Percentiles rank a stretch among this genome's conserved stretches.
These are phyloP conservation scores for Ormia ochracea DNA, from an alignment of 2,888 invertebrate genomes.

Conservation along the genomic window DNA sequence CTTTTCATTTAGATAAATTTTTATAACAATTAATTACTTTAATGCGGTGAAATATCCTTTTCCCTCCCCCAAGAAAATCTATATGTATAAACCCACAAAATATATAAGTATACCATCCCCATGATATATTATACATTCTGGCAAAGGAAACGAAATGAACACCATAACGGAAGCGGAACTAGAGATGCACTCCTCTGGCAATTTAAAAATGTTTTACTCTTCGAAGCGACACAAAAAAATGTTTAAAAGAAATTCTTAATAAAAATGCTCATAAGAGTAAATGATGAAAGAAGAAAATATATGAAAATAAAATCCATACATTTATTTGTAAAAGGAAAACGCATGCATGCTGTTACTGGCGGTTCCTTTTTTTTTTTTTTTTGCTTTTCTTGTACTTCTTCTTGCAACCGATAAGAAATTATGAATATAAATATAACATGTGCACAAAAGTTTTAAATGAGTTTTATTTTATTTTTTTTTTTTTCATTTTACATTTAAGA, in stretches of 20 bases:
- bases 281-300: conserved; percentile 36
- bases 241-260: conserved; percentile 16
- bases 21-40: too few species aligned
- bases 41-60: too few species aligned
- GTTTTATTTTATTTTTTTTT: conserved; percentile 43
- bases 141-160: conserved; percentile 36
- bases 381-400: conserved; percentile 22
- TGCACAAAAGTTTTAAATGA: conserved; percentile 67
- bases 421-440: conserved; percentile 74
- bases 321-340: neutral
- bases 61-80: too few species aligned
- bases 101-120: conserved; percentile 6
- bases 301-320: conserved; percentile 1
- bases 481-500: neutral
- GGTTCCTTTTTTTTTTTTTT: neutral
- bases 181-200: conserved; percentile 58
- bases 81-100: neutral
- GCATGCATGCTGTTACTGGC: neutral
- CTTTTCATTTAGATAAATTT: too few species aligned
- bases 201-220: conserved; percentile 54
- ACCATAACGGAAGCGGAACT: conserved; percentile 52
- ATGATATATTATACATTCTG: neutral
- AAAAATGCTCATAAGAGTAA: conserved; percentile 23
- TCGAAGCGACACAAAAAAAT: neutral
- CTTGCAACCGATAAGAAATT: conserved; percentile 70